Base-by-base conservation (phyloP, 2,888 invertebrate species). In the Mesopsocus fuscifrons region DNA sequence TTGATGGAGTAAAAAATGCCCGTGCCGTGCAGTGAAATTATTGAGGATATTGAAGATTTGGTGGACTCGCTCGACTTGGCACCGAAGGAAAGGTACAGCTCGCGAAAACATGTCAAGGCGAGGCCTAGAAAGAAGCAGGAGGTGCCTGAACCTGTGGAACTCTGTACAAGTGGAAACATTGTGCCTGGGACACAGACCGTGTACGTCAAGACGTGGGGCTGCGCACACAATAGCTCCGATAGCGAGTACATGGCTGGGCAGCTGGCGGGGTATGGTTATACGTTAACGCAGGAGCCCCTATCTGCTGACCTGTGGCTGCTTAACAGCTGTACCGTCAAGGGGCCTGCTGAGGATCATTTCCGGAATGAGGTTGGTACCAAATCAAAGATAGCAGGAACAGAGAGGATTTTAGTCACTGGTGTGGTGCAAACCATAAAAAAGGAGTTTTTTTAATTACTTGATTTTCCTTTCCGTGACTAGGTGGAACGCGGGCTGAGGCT, bases 211-310 rank as follows among this genome's bases (percentile, higher is more conserved):
- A 95, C 94, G 45, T 95, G 94, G 95, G 95, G 95, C 3, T 97
- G 95, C 60, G 83, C 94, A 0, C 97, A 98, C 64, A 98, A 98
- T 61, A 92, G 77, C 59, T 92, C 92, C 0, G 97, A 98, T 60
- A 84, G 89, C 1, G 97, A 98, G 65, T 98, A 98, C 58, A 98
- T 98, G 97, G 91, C 92, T 0, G 97, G 97, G 0, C 77, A 92
- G 52, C 64, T 98, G 45, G 79, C 85, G 0, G 72, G 80, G 0
- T 84, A 80, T 54, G 95, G 94, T 0, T 95, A 92, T 59, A 72
- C 69, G 44, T 67, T 94, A 38, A 84, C 82, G 0, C 77, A 83
- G 34, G 73, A 83, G 46, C 84, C 85, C 61, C 65, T 69, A 40
- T 65, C 68, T 9, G 95, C 97, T 0, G 84, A 94, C 60, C 64